A percentile compares a stretch with the other conserved stretches of the same genome.
Evolutionary conservation across 64 coral and sea anemone species (phyloP).

Genomic region (Trachythela sp.): DNA sequence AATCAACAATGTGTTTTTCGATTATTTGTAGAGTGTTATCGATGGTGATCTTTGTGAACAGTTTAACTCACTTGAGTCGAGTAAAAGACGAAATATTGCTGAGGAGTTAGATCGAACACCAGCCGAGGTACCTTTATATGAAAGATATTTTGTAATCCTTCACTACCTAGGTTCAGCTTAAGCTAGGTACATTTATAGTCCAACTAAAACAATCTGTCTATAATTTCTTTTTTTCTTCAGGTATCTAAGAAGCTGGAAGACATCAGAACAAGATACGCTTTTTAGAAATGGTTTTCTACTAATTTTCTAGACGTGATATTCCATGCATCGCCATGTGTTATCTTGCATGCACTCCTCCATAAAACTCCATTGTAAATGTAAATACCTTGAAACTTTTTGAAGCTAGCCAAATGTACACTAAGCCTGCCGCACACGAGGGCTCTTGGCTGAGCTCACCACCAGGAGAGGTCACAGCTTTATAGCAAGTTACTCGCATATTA

Average conservation of each 20-base stretch:
- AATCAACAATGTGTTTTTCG: not conserved
- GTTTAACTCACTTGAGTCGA: slow-evolving; percentile 92
- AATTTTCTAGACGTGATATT: not conserved
- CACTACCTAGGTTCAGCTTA: no score
- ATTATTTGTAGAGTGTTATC: slow-evolving; percentile 73
- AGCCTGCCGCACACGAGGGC: no score
- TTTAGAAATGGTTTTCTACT: slow-evolving; percentile 13
- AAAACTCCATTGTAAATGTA: no score
- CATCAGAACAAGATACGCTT: slow-evolving; percentile 85
- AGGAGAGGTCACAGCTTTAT: no score
- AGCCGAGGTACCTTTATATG: slow-evolving; percentile 62
- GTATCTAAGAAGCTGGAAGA: slow-evolving; percentile 96
- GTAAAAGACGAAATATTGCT: slow-evolving; percentile 82
- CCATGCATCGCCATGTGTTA: not conserved
- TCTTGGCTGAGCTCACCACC: no score
- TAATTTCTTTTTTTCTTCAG: slow-evolving; percentile 31
- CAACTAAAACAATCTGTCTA: no score
- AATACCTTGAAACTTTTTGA: no score
- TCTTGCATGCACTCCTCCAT: not conserved
- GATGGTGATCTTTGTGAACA: slow-evolving; percentile 94
- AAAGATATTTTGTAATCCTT: no score
- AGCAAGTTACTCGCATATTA: no score
- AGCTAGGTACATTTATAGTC: no score
- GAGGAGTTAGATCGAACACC: slow-evolving; percentile 99
- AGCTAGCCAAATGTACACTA: no score